Evolutionary conservation across 2,797 vertebrate genomes (phyloP), one percentile per base, ranked within the genome.

Genomic region (Dermochelys coriacea): DNA sequence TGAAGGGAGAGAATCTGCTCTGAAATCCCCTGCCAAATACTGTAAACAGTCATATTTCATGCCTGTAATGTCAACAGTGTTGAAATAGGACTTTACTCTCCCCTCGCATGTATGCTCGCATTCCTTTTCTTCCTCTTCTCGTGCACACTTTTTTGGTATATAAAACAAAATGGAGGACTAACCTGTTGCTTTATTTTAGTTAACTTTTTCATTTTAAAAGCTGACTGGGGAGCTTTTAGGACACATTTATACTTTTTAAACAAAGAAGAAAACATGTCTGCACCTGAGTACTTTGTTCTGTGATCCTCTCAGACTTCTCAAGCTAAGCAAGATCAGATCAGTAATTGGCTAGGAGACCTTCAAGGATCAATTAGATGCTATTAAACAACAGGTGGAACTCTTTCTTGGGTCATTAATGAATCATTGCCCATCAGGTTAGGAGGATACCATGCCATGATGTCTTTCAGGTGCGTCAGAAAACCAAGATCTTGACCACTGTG

Each of bases 1-100:
- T 57, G 87, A 94, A 87, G 95, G 75, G 11, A 93, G 92, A 97
- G 86, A 47, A 87, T 91, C 86, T 84, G 37, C 84, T 83, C 86
- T 80, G 90, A 95, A 96, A 93, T 92, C 4, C 19, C 12, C 45
- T 89, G 52, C 91, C 89, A 95, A 93, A 78, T 88, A 78, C 59
- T 87, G 80, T 80, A 90, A 97, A 84, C 84, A 94, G 86, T 41
- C 37, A 29, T 51, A 84, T 88, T 93, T 84, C 82, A 80, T 87
- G 82, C 37, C 79, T 80, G 21, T 34, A 96, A 10, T 29, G 34
- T 82, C 81, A 96, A 94, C 12, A 79, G 77, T 12, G 8, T 16
- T 83, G 57, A 49, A 94, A 94, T 8, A 95, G 25, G 23, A 68
- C 47, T 85, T 77, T 51, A 7, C 54, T 91, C 55, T 93, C 93